Percentiles rank a stretch among this genome's conserved stretches.
phyloP scores from a whole-genome alignment of 30 jellyfish, hydroid and myxozoan genomes.

The Mastigias papua region DNA sequence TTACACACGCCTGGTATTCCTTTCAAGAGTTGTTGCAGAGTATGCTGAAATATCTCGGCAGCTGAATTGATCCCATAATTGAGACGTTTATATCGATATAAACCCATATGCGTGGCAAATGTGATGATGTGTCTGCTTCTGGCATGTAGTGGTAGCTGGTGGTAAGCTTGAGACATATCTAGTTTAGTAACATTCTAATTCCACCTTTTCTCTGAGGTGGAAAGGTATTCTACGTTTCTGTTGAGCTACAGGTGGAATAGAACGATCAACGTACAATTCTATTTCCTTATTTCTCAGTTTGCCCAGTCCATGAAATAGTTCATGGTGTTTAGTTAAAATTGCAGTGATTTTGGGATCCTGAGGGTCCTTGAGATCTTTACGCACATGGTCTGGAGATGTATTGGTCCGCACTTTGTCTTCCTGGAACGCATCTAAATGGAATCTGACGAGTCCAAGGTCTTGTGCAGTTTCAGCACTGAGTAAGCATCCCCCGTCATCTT shows the following conservation, averaged over 20 bases:
- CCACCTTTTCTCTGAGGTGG: conserved; percentile 50
- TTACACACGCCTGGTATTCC: too few relatives aligned
- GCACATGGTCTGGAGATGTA: background rate
- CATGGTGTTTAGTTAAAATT: conserved; percentile 19
- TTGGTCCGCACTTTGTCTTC: conserved; percentile 28
- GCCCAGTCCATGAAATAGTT: conserved; percentile 28
- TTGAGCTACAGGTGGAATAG: conserved; percentile 54
- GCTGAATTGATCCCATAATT: too few relatives aligned
- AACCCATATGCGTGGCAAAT: too few relatives aligned
- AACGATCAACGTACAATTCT: conserved; percentile 5
- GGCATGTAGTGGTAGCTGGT: too few relatives aligned
- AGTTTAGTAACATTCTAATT: too few relatives aligned
- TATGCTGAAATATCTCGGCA: too few relatives aligned
- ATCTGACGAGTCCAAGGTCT: conserved; percentile 38
- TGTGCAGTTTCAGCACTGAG: conserved; percentile 55
- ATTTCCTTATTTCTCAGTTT: conserved; percentile 32
- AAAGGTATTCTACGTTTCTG: conserved; percentile 46
- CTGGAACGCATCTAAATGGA: conserved; percentile 1
- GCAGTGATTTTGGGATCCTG: conserved; percentile 18
- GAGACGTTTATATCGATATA: too few relatives aligned
- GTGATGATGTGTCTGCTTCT: too few relatives aligned
- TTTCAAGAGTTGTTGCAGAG: too few relatives aligned
- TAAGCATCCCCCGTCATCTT: conserved; percentile 63
- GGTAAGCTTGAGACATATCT: too few relatives aligned
- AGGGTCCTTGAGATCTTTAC: too few relatives aligned